Conservation (phyloP, 2,888 invertebrate genomes). For the Pasiphila rectangulata region DNA sequence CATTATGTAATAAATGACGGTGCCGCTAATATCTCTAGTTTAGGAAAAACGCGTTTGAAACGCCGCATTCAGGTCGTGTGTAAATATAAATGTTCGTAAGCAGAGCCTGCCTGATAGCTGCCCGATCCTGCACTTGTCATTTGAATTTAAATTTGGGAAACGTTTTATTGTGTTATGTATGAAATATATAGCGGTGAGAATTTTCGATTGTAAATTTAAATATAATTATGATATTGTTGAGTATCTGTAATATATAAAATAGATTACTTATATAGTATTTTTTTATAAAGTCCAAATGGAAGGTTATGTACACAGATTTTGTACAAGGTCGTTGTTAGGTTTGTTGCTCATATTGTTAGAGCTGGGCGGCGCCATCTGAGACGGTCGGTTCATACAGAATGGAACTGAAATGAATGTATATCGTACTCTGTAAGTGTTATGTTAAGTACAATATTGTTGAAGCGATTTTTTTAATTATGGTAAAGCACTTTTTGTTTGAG, state of each 20-base stretch:
- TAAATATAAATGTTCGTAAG: constrained; percentile 45
- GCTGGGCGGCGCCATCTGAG: constrained; percentile 25
- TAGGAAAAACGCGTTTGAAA: constrained; percentile 48
- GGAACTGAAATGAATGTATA: constrained; percentile 46
- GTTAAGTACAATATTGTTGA: constrained; percentile 79
- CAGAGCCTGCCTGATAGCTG: constrained; percentile 12
- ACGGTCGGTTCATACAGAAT: constrained; percentile 36
- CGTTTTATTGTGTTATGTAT: constrained; percentile 45
- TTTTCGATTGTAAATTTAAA: constrained; percentile 72
- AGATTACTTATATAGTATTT: constrained; percentile 58
- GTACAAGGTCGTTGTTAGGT: constrained; percentile 47
- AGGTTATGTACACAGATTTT: constrained; percentile 46
- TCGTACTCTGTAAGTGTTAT: constrained; percentile 61
- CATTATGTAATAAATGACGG: constrained; percentile 26
- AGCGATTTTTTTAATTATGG: constrained; percentile 62
- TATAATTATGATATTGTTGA: constrained; percentile 75
- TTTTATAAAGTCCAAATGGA: constrained; percentile 65
- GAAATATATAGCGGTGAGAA: constrained; percentile 55
- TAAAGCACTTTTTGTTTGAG: constrained; percentile 69
- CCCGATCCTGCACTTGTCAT: constrained; percentile 37
- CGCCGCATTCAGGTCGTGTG: constrained; percentile 40
- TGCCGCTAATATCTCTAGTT: constrained; percentile 37
- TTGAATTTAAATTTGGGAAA: constrained; percentile 36
- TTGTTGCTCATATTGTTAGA: constrained; percentile 39
- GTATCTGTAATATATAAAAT: constrained; percentile 73